Base-by-base conservation (phyloP, 37 sponge, comb jelly and placozoan genomes). In the Oscarella lobularis region DNA sequence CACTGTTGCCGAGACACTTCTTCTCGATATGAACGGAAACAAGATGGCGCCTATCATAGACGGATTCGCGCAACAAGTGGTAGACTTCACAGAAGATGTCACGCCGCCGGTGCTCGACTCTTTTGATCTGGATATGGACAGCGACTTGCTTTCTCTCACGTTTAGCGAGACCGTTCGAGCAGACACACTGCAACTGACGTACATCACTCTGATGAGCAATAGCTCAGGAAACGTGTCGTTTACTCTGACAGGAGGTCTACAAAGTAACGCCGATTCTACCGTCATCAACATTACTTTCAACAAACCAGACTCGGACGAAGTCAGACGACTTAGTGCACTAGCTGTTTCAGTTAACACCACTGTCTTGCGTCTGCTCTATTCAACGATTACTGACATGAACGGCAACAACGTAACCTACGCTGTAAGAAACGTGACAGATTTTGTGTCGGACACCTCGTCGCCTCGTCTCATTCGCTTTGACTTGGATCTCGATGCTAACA, bases 221-320 rank as follows among this genome's bases (percentile, higher is more conserved):
- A 5, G 71, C 6, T 30, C 6, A 34, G 31, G 31, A 5, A 5
- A 4, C 31, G 20, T 9, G 14, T 4, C 5, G 4, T 85, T 89
- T 39, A 73, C 72, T 6, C 72, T 94, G 5, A 94, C 90, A 31
- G 88, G 90, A 38, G 90, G 90, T 5, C 85, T 60, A 38, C 82
- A 74, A 60, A 80, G 88, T 3, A 60, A 75, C 60, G 84, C 79
- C 38, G 80, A 85, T 33, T 74, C 75, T 48, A 81, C 85, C 0
- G 83, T 89, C 33, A 38, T 91, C 37, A 76, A 80, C 38, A 74
- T 94, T 66, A 85, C 78, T 14, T 38, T 94, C 6, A 89, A 87
- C 84, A 94, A 94, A 41, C 37, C 71, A 36, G 90, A 94, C 71
- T 94, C 95, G 6, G 95, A 94, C 40, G 41, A 78, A 48, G 80